Evolutionary conservation across 2,888 invertebrate genomes (phyloP).

Genomic region (Harmothoe impar): DNA sequence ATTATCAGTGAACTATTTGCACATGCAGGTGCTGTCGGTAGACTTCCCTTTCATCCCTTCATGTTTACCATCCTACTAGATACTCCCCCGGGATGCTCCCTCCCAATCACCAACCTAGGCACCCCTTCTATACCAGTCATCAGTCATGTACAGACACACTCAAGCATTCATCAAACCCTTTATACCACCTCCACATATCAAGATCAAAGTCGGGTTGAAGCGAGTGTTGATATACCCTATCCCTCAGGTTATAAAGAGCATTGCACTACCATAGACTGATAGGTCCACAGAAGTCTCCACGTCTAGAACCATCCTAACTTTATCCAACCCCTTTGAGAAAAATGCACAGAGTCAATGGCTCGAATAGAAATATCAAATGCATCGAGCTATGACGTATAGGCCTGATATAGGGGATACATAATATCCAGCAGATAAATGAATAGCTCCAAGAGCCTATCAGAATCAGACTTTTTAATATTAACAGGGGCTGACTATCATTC

Average conservation of each 20-base stretch:
- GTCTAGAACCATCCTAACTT: no score
- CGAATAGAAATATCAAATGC: no score
- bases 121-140: background rate
- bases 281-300: no score
- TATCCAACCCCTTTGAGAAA: no score
- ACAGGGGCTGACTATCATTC: no score
- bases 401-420: no score
- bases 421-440: no score
- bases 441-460: no score
- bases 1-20: background rate
- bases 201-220: conserved; percentile 9
- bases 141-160: background rate
- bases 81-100: no score
- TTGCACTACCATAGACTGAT: background rate
- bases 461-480: no score
- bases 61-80: background rate
- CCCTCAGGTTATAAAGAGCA: background rate
- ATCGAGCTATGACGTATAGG: no score
- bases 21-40: background rate
- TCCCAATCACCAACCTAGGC: background rate
- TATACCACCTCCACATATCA: background rate
- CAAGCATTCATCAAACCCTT: conserved; percentile 10
- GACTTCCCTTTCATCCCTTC: background rate
- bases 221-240: background rate
- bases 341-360: no score